Evolutionary conservation across 2,113 vertebrate genomes (phyloP).

Genomic region (Trichomycterus rosablanca): DNA sequence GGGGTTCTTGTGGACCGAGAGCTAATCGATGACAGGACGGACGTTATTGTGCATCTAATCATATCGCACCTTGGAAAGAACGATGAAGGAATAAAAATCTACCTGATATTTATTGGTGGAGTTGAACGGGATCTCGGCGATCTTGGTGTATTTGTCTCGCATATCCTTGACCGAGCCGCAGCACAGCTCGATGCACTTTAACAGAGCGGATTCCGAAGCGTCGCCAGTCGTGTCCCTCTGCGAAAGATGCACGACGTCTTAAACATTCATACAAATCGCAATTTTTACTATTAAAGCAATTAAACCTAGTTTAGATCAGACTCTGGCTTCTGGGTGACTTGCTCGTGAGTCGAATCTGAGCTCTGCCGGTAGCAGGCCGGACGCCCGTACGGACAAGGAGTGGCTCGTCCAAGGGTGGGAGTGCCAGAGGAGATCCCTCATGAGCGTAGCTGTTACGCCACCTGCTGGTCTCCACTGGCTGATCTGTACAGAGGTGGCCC

Average conservation of each 20-base stretch:
- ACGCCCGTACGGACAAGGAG: no score
- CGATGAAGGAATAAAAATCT: not conserved
- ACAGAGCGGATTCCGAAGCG: slow-evolving; percentile 85
- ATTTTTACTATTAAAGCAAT: no score
- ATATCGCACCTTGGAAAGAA: not conserved
- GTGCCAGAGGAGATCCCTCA: no score
- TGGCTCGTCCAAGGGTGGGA: no score
- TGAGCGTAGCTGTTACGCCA: no score
- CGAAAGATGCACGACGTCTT: not conserved
- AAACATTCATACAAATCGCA: no score
- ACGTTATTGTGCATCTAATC: not conserved
- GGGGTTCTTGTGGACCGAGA: slow-evolving; percentile 81
- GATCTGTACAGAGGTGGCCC: no score
- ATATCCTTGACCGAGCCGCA: slow-evolving; percentile 84
- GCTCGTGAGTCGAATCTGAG: no score
- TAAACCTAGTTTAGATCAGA: no score
- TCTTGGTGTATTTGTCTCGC: slow-evolving; percentile 75
- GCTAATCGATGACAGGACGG: slow-evolving; percentile 53
- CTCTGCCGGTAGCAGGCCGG: no score
- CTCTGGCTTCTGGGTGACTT: no score
- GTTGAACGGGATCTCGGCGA: slow-evolving; percentile 89
- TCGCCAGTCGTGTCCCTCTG: slow-evolving; percentile 85
- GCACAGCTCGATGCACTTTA: slow-evolving; percentile 91
- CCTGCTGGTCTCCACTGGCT: no score
- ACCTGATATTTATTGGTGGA: slow-evolving; percentile 96